A percentile compares a stretch with the other conserved stretches of the same genome.
These are phyloP conservation scores for Solenopsis fugax DNA, from an alignment of 1,140 invertebrate genomes.

Conservation along the genomic window DNA sequence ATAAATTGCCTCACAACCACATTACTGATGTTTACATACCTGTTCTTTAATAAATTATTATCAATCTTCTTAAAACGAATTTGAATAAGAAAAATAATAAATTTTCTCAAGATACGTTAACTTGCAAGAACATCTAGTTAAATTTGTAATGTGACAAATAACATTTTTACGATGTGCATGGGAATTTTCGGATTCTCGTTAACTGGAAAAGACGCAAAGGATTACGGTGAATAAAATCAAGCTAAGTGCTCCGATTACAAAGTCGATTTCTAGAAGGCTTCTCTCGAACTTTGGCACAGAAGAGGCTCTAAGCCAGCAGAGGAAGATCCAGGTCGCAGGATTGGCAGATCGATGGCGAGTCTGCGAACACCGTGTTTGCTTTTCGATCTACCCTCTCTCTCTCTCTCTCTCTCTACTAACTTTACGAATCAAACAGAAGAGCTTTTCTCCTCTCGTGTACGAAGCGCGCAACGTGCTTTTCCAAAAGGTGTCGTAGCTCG, in stretches of 20 bases:
- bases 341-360: slow-evolving; percentile 71
- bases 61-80: not conserved
- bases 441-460: not conserved
- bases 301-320: slow-evolving; percentile 14
- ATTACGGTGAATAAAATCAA: slow-evolving; percentile 50
- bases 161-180: slow-evolving; percentile 1
- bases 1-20: not conserved
- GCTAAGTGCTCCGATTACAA: slow-evolving; percentile 46
- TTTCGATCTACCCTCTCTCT: slow-evolving; percentile 62
- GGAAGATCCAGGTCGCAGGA: slow-evolving; percentile 59
- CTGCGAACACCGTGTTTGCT: slow-evolving; percentile 67
- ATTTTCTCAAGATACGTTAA: not conserved
- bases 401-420: slow-evolving; percentile 11
- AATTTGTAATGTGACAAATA: slow-evolving; percentile 27
- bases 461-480: not conserved
- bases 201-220: not conserved
- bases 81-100: not conserved
- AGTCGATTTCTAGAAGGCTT: slow-evolving; percentile 39
- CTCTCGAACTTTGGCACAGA: slow-evolving; percentile 8
- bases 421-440: slow-evolving; percentile 4
- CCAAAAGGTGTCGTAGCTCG: slow-evolving; percentile 48
- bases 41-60: not conserved
- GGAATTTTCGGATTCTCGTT: not conserved
- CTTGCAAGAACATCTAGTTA: not conserved
- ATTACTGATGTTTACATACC: not conserved